These are phyloP conservation scores for Takifugu rubripes DNA, from an alignment of 2,797 vertebrate genomes.

Conservation along the genomic window DNA sequence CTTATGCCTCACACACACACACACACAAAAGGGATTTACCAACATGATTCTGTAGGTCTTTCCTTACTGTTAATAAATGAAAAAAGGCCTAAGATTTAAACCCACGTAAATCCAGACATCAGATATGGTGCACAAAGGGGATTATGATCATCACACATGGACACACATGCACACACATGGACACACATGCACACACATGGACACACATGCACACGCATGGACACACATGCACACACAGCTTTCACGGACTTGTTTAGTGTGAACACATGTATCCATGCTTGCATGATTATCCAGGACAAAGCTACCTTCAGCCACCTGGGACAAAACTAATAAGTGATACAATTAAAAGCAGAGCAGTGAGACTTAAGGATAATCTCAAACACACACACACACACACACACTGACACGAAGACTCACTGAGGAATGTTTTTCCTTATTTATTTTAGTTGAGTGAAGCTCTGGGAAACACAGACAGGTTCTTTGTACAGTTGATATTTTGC, in stretches of 20 bases:
- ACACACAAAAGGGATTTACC: conserved; percentile 44
- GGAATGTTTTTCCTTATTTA: conserved; percentile 30
- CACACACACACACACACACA: conserved; percentile 20
- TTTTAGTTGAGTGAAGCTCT: conserved; percentile 35
- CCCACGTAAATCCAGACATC: conserved; percentile 11
- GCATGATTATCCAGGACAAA: conserved; percentile 6
- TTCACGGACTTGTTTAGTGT: too few relatives aligned
- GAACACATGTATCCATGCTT: too few relatives aligned
- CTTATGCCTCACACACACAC: conserved; percentile 38
- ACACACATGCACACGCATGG: too few relatives aligned
- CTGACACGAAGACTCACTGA: conserved; percentile 41
- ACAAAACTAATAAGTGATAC: conserved; percentile 14
- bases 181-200: neutral
- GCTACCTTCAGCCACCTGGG: conserved; percentile 24
- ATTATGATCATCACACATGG: conserved; percentile 14
- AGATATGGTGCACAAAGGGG: conserved; percentile 24
- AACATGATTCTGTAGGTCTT: conserved; percentile 37
- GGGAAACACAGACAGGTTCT: conserved; percentile 26
- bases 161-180: too few relatives aligned
- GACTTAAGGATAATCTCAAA: conserved; percentile 7
- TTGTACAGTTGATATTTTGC: conserved; percentile 61
- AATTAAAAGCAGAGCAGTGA: conserved; percentile 18
- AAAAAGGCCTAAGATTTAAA: neutral
- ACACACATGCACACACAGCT: too few relatives aligned
- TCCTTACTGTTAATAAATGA: conserved; percentile 25